Evolutionary conservation across 2,113 vertebrate genomes (phyloP), one percentile per base, ranked within the genome.

Genomic region (Cyanistes caeruleus): DNA sequence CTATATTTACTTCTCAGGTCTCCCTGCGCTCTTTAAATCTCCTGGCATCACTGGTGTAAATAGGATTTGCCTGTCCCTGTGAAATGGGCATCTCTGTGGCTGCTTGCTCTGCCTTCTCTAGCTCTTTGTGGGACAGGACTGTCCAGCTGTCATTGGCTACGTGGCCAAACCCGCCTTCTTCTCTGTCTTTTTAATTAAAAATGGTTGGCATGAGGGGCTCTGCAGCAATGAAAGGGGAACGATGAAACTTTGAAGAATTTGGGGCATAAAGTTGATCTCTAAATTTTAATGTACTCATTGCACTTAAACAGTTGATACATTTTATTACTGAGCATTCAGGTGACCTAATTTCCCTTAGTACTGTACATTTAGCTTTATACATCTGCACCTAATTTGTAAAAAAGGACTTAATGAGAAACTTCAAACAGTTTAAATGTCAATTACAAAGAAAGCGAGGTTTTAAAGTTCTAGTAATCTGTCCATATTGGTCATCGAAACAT

Each of bases 381-480:
- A 99, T 98, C 98, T 99, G 98, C 97, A 98, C 97, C 97, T 98
- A 97, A 98, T 99, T 99, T 98, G 97, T 98, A 98, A 97, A 97
- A 96, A 98, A 95, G 96, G 92, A 98, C 97, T 98, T 98, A 99
- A 98, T 98, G 98, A 99, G 98, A 98, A 98, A 99, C 98, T 99
- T 99, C 98, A 98, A 99, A 98, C 98, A 98, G 97, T 98, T 99
- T 98, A 98, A 98, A 98, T 99, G 98, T 98, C 98, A 98, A 98
- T 99, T 98, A 98, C 98, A 98, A 98, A 98, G 97, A 98, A 98
- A 98, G 97, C 89, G 96, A 97, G 97, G 97, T 98, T 99, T 99
- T 98, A 98, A 98, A 98, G 98, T 98, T 98, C 96, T 96, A 98
- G 98, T 98, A 97, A 98, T 98, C 98, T 98, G 98, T 98, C 98